Conservation (phyloP, 2,797 vertebrate species). For the Galaxias olidus region DNA sequence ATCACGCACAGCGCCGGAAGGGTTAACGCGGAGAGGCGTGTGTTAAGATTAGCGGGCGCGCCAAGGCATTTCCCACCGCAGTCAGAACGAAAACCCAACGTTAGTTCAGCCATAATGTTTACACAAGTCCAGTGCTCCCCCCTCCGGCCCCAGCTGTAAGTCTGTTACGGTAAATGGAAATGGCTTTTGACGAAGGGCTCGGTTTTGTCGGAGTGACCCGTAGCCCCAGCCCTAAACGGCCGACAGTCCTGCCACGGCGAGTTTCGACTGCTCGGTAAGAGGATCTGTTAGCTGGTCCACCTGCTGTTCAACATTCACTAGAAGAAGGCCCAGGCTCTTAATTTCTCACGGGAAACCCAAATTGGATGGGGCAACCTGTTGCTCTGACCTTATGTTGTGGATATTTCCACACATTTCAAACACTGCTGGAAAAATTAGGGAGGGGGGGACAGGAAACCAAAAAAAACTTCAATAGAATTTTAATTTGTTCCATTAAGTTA, state of each 20-base stretch:
- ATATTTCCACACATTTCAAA: constrained; percentile 49
- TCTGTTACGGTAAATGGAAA: not conserved
- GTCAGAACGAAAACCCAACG: not conserved
- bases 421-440: constrained; percentile 27
- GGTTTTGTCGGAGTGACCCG: constrained; percentile 33
- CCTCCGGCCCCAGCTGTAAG: not conserved
- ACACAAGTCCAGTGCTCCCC: no score
- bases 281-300: constrained; percentile 54
- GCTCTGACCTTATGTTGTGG: constrained; percentile 48
- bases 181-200: not conserved
- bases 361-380: constrained; percentile 60
- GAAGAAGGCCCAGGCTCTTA: constrained; percentile 56
- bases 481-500: constrained; percentile 72
- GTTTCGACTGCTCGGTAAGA: constrained; percentile 24
- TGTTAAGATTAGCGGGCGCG: not conserved
- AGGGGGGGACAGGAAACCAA: constrained; percentile 15
- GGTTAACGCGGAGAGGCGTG: not conserved
- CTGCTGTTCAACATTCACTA: constrained; percentile 60
- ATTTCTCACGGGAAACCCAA: constrained; percentile 65
- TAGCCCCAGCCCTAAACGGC: constrained; percentile 24
- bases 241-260: constrained; percentile 14
- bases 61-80: not conserved
- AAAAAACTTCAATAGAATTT: constrained; percentile 64
- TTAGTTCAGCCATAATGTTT: no score
- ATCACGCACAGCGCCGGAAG: constrained; percentile 8